Evolutionary conservation across 2,797 vertebrate genomes (phyloP), one percentile per base, ranked within the genome.

Genomic region (Salarias fasciatus): DNA sequence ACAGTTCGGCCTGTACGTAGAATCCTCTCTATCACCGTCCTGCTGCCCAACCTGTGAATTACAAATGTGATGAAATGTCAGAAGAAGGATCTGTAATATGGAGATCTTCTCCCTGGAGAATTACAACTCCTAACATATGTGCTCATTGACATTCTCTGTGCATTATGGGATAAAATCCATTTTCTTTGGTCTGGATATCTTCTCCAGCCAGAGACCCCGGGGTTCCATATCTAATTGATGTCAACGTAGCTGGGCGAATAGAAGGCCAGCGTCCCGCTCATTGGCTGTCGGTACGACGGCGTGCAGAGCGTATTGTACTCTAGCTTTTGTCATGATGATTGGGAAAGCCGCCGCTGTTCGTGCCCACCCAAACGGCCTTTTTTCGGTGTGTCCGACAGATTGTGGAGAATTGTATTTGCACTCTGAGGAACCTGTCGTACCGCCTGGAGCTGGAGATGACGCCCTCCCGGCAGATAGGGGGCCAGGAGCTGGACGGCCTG

Each of bases 331-430:
- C 56, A 62, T 42, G 48, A 14, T 72, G 68, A 80, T 74, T 82
- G 37, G 45, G 36, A 58, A 62, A 53, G 53, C 30, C 1, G 4
- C 49, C 11, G 13, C 54, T 49, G 3, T 47, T 36, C 54, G 54
- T 35, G 31, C 62, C 35, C 53, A 12, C 14, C 14, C 53, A 7
- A 46, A 47, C 13, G 6, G 29, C 24, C 38, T 33, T 28, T 74
- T 57, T 72, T 29, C 11, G n/a, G n/a, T 66, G 53, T 55, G 10
- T 15, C 31, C 12, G 18, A 38, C 53, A 99, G 98, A 98, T 96
- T n/a, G 98, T 99, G 88, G 98, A 99, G 90, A 99, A 99, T 73
- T 98, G 97, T 13, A 95, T 99, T 86, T 99, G 98, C 83, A 98
- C 96, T 64, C 90, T 99, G 72, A 94, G 98, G 85, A 99, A 99